phyloP scores from a whole-genome alignment of 1,140 invertebrate genomes.

The Drosophila punjabiensis region DNA sequence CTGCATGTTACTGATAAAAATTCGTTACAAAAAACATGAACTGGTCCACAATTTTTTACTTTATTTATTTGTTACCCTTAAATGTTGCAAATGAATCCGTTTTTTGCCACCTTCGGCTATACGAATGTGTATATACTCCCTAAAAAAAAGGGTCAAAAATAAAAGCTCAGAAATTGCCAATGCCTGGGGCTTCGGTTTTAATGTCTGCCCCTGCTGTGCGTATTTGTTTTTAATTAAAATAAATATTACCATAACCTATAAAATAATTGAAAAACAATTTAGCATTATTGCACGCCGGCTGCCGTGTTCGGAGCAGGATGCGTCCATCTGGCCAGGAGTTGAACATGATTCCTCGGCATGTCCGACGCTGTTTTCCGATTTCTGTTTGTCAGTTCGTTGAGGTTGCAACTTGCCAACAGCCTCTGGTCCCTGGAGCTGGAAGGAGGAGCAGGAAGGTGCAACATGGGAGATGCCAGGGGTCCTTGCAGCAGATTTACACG shows the following conservation, averaged over 20 bases:
- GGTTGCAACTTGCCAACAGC: constrained; percentile 51
- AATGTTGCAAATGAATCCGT: constrained; percentile 52
- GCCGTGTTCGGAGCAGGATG: not conserved
- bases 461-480: constrained; percentile 27
- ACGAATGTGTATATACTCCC: not conserved
- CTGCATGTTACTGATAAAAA: constrained; percentile 31
- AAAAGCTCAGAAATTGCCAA: constrained; percentile 26
- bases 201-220: constrained; percentile 38
- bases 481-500: constrained; percentile 60
- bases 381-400: constrained; percentile 50
- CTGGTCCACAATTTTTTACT: not conserved
- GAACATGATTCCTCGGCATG: constrained; percentile 17
- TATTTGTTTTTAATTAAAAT: constrained; percentile 85
- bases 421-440: not conserved
- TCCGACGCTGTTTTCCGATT: constrained; percentile 38
- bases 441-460: constrained; percentile 1
- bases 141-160: constrained; percentile 21
- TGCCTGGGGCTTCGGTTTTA: constrained; percentile 21
- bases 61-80: constrained; percentile 53
- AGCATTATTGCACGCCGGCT: constrained; percentile 63
- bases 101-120: constrained; percentile 35
- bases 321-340: constrained; percentile 9
- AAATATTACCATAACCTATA: constrained; percentile 83
- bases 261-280: constrained; percentile 85
- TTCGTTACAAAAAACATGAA: constrained; percentile 39